phyloP scores from a whole-genome alignment of 2,113 vertebrate genomes.

The Pelecanus crispus region DNA sequence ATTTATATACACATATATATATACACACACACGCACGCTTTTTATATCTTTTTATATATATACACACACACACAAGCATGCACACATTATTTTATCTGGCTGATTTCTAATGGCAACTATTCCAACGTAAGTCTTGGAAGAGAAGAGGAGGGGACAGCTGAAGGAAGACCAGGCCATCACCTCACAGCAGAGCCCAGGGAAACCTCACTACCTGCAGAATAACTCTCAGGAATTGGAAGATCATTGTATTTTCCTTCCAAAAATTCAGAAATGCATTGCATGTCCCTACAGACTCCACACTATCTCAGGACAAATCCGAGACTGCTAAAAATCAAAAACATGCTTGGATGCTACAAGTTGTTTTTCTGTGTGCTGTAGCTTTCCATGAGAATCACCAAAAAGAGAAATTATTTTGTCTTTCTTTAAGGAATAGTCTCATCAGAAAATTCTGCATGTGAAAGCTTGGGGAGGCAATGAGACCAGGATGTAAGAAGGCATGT shows the following conservation, averaged over 20 bases:
- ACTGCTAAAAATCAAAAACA: neutral
- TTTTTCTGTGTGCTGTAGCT: neutral
- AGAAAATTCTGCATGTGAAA: neutral
- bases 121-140: neutral
- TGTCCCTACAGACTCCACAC: neutral
- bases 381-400: neutral
- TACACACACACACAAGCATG: accelerated
- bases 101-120: neutral
- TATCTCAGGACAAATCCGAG: neutral
- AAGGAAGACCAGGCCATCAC: neutral
- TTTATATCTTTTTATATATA: neutral
- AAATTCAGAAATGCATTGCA: neutral
- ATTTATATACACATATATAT: neutral
- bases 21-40: neutral
- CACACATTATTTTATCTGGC: neutral
- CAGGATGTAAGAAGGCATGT: neutral
- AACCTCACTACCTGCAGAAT: neutral
- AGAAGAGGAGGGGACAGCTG: neutral
- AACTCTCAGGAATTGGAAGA: neutral
- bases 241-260: neutral
- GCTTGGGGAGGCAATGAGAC: neutral
- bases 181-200: neutral
- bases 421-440: neutral
- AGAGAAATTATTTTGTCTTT: neutral
- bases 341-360: neutral